A percentile compares a stretch with the other conserved stretches of the same genome.
phyloP scores from a whole-genome alignment of 2,113 vertebrate genomes.

The Ia io region DNA sequence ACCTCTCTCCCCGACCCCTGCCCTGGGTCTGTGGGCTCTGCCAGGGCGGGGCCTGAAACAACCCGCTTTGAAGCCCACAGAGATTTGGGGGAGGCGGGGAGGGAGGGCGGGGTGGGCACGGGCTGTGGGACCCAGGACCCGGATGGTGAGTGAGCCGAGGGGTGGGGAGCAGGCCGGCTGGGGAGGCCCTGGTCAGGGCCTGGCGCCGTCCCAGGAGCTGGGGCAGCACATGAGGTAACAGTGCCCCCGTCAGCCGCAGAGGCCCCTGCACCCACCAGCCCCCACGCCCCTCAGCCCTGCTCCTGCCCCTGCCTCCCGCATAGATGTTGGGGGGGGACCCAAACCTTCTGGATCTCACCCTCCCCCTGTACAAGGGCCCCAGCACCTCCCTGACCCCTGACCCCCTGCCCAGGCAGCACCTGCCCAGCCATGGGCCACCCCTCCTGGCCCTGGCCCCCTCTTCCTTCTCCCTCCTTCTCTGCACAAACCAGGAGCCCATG shows the following conservation, averaged over 20 bases:
- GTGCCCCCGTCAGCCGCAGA: background rate
- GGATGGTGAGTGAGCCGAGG: background rate
- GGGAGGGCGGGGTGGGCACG: background rate
- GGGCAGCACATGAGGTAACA: fast-evolving
- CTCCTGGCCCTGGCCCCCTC: no score
- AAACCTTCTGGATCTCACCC: background rate
- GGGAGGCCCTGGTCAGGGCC: background rate
- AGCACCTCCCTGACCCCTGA: fast-evolving
- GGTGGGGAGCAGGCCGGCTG: background rate
- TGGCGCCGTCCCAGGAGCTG: background rate
- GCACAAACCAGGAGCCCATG: background rate
- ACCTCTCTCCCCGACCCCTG: fast-evolving
- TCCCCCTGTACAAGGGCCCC: fast-evolving
- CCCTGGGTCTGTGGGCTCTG: no score
- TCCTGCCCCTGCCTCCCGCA: background rate
- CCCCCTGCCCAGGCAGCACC: no score
- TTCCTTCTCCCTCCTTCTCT: no score
- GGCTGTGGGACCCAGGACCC: background rate
- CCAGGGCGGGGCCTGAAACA: background rate
- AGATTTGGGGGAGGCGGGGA: fast-evolving
- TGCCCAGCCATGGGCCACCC: no score
- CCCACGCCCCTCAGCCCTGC: background rate
- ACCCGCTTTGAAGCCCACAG: background rate
- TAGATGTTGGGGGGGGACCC: background rate
- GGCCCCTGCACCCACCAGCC: no score